Base-by-base conservation (phyloP, 2,113 vertebrate genomes). In the Triplophysa dalaica region DNA sequence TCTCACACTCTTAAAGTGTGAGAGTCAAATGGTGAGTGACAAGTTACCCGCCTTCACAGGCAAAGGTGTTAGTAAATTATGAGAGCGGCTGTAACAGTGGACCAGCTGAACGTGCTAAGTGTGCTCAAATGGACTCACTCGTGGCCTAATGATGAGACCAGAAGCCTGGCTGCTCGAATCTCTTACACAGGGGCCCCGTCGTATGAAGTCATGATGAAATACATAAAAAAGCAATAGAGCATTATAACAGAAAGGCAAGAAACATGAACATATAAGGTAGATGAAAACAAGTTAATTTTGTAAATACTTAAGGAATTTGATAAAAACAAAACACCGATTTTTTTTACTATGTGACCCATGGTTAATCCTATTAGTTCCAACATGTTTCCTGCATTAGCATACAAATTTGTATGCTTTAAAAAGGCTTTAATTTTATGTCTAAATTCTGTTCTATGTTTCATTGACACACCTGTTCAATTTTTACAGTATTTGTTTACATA, bases 111-210 rank as follows among this genome's bases (percentile, higher is more conserved):
- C 70, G 85, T 89, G 89, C 86, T 90, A 92, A 90, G 87, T 84
- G 84, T 80, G 81, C 85, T 87, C 78, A 87, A 89, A 90, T 87
- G 85, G 81, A 81, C 85, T 79, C 83, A 76, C 86, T 88, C 88
- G 67, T 10, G 12, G 63, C 21, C 38, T 74, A 82, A 78, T 82
- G 52, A 82, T 58, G 38, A 64, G 26, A 66, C 33, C 81, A 69
- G 66, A 63, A 54, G 61, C 14, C 60, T 13, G 70, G 58, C 43
- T 62, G 67, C 41, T 16, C 14, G 2, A 11, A 2, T 1, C 26
- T 10, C 29, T 26, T 2, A 50, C 24, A 60, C 33, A 60, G 19
- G 8, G 17, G 52, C 33, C 58, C 21, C 9, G 16, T 9, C 21
- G 56, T 58, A 24, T 70, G 70, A 24, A 5, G 61, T 62, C 13